Percentiles rank a stretch among this genome's conserved stretches.
phyloP scores from a whole-genome alignment of 1,140 invertebrate species.

The Bombus huntii region DNA sequence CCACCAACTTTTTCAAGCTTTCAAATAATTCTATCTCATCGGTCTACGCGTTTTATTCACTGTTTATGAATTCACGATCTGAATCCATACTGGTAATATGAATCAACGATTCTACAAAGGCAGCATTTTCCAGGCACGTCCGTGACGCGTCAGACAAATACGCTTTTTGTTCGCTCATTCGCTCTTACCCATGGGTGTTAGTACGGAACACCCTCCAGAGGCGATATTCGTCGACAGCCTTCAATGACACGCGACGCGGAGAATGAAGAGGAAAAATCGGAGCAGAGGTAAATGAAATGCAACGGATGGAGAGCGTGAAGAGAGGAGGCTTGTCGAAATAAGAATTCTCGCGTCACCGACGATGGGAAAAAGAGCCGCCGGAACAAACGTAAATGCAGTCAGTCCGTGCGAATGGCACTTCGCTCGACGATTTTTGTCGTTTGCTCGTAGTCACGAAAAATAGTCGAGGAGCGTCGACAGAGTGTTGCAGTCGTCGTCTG shows the following conservation, averaged over 20 bases:
- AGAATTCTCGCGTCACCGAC: constrained; percentile 44
- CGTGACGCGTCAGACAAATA: neutral
- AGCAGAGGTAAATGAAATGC: constrained; percentile 41
- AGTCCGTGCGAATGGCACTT: constrained; percentile 42
- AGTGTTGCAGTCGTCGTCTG: neutral
- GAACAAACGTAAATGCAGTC: constrained; percentile 44
- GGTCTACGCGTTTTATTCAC: neutral
- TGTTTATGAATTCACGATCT: neutral
- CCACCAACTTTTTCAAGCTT: too few species aligned
- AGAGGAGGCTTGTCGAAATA: constrained; percentile 36
- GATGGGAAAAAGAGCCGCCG: neutral
- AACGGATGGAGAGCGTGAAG: neutral
- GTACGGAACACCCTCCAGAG: constrained; percentile 29
- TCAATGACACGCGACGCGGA: constrained; percentile 45
- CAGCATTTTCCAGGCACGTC: neutral
- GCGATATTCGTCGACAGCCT: constrained; percentile 56
- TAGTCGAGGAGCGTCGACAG: neutral
- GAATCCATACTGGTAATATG: neutral
- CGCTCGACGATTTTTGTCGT: constrained; percentile 25
- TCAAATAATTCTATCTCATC: neutral
- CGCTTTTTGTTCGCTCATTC: constrained; percentile 25
- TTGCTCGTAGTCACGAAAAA: neutral
- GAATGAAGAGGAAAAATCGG: constrained; percentile 18
- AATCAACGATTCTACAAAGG: neutral
- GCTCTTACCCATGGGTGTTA: neutral